phyloP scores from a whole-genome alignment of 2,797 vertebrate species.

The Alca torda region DNA sequence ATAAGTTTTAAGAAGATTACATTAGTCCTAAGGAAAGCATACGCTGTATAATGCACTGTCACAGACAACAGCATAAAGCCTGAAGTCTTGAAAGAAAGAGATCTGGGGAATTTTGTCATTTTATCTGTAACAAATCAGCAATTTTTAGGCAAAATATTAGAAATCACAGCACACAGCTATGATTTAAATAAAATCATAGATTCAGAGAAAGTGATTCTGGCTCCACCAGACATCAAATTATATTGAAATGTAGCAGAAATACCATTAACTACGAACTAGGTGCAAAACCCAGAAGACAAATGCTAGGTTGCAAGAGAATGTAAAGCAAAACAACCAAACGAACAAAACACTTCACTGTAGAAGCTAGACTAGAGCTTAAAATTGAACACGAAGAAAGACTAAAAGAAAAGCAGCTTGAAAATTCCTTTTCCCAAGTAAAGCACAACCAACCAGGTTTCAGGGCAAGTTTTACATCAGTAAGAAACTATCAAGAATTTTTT shows the following conservation, averaged over 20 bases:
- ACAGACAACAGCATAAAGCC: not conserved
- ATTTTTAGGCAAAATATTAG: not conserved
- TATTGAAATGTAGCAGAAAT: not conserved
- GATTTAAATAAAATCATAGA: not conserved
- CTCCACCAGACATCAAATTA: not conserved
- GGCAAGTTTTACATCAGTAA: constrained; percentile 16
- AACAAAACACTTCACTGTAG: not conserved
- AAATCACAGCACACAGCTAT: not conserved
- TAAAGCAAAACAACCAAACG: not conserved
- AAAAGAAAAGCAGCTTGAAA: not conserved
- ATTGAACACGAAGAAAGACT: not conserved
- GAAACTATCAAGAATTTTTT: not conserved
- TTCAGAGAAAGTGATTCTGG: not conserved
- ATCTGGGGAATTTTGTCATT: not conserved
- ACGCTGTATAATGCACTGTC: not conserved
- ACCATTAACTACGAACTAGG: not conserved
- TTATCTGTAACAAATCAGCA: not conserved
- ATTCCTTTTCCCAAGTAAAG: not conserved
- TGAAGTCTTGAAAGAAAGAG: not conserved
- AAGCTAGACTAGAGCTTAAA: not conserved
- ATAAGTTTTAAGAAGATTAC: not conserved
- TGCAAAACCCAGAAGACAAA: not conserved
- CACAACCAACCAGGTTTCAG: not conserved
- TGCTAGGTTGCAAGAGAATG: not conserved
- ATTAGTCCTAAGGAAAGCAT: not conserved